Evolutionary conservation across 1,140 invertebrate genomes (phyloP).

Genomic region (silkworm (Bombyx mori)): ASM3026992v2 NC_085117.1:11349501-11350000

Average conservation of each 20-base stretch:
- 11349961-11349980: conserved; percentile 2
- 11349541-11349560: too few species aligned
- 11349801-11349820: conserved; percentile 47
- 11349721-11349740: conserved; percentile 46
- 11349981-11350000: background rate
- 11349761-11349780: conserved; percentile 55
- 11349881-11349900: conserved; percentile 57
- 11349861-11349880: conserved; percentile 37
- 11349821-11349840: conserved; percentile 44
- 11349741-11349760: conserved; percentile 52
- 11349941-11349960: background rate
- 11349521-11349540: too few species aligned
- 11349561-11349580: too few species aligned
- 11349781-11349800: conserved; percentile 49
- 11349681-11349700: conserved; percentile 25
- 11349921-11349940: conserved; percentile 4
- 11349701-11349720: conserved; percentile 47
- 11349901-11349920: conserved; percentile 54
- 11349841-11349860: conserved; percentile 42
- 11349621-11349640: too few species aligned
- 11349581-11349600: too few species aligned
- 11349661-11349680: conserved; percentile 20
- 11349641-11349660: too few species aligned
- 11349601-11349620: too few species aligned
- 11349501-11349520: too few species aligned